Evolutionary conservation across 2,888 invertebrate genomes (phyloP).

Genomic region (Sesamia inferens): DNA sequence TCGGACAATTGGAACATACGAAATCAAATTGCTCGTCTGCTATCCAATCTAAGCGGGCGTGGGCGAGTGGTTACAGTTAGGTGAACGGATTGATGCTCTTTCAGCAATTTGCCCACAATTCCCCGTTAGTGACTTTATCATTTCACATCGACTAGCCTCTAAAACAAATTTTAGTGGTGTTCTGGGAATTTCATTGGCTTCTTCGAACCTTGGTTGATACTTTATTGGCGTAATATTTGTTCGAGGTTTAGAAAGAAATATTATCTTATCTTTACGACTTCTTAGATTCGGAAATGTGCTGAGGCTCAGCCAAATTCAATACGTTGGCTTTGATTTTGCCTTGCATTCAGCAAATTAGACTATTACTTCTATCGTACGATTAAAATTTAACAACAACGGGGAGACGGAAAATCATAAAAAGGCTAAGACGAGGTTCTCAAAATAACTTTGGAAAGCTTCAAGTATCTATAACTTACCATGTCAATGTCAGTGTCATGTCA

Average conservation of each 20-base stretch:
- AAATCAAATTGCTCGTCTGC: conserved; percentile 49
- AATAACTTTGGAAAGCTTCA: not conserved
- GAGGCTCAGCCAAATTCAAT: not conserved
- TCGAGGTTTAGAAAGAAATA: not conserved
- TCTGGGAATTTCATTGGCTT: not conserved
- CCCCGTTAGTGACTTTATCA: conserved; percentile 70
- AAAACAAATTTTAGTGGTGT: not conserved
- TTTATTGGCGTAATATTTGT: not conserved
- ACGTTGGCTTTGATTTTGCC: not conserved
- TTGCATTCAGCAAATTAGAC: too few relatives aligned
- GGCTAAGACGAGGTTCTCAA: not conserved
- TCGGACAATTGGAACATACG: conserved; percentile 23
- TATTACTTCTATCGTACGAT: too few relatives aligned
- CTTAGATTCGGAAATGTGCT: not conserved
- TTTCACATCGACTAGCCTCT: conserved; percentile 52
- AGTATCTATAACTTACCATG: not conserved
- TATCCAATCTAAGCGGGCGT: conserved; percentile 59
- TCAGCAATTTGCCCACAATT: conserved; percentile 80
- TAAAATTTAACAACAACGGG: not conserved
- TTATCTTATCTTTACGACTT: not conserved
- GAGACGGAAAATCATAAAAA: not conserved
- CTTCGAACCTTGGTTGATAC: not conserved
- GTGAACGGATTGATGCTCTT: conserved; percentile 78
- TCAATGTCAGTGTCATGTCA: too few relatives aligned
- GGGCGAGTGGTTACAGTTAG: conserved; percentile 67